Evolutionary conservation across 2,888 invertebrate genomes (phyloP), one percentile per base, ranked within the genome.

Genomic region (Micoletzkya japonica): DNA sequence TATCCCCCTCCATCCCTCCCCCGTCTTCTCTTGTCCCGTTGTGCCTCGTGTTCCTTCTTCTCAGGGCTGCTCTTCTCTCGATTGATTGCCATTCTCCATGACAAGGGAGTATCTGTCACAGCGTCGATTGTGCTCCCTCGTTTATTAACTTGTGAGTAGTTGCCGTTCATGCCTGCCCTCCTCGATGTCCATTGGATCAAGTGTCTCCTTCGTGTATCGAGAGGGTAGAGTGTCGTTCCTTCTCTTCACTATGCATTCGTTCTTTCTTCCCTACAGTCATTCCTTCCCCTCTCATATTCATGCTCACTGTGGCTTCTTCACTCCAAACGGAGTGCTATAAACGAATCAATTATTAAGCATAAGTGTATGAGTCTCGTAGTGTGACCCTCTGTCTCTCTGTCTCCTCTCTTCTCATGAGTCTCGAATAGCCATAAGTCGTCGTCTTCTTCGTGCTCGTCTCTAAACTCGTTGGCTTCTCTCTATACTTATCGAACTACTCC

Each of bases 211-310:
- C n/a, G n/a, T n/a, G n/a, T n/a, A n/a, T n/a, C n/a, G n/a, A n/a
- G n/a, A n/a, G n/a, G n/a, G n/a, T n/a, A n/a, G n/a, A n/a, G n/a
- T n/a, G 32, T 36, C 58, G 58, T 58, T 37, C 26, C 58, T 58
- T 36, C 58, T 58, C 37, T n/a, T 58, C 34, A 30, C 60, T 26
- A 28, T 60, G 20, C 39, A 14, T 44, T 60, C 44, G 3, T 30
- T 14, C 39, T 34, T 30, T 34, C 37, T 44, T 30, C 37, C 49
- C 14, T 50, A 57, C 49, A 28, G 37, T 66, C 63, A 7, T 3
- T 52, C 68, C 64, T 59, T 52, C 70, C 20, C 54, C 66, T 26
- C 56, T 73, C 71, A 26, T 60, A 58, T 64, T 26, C 52, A 30
- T 69, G 58, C 36, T 70, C 69, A 58, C 52, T n/a, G n/a, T n/a